Evolutionary conservation across 2,113 vertebrate genomes (phyloP).

Genomic region (Apteryx mantelli): DNA sequence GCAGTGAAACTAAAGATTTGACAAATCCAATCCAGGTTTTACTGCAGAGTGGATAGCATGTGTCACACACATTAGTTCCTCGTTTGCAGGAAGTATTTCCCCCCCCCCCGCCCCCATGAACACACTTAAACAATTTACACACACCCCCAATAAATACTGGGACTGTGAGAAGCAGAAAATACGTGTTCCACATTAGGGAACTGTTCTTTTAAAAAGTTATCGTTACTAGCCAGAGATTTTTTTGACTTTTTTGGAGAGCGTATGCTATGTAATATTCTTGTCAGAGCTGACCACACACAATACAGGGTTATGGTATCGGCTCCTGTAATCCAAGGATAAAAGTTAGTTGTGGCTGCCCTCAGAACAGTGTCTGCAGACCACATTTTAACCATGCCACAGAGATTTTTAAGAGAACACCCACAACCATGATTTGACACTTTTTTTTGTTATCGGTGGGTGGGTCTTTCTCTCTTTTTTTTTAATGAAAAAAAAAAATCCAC

Average conservation of each 20-base stretch:
- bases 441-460: not conserved
- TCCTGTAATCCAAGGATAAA: constrained; percentile 11
- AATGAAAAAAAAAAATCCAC: not conserved
- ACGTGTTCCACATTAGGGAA: constrained; percentile 10
- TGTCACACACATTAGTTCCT: not conserved
- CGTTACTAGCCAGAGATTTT: not conserved
- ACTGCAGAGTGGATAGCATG: not conserved
- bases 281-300: constrained; percentile 10
- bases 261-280: not conserved
- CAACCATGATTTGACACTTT: not conserved
- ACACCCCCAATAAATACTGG: constrained; percentile 49
- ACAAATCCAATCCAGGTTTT: not conserved
- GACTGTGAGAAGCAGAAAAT: constrained; percentile 72
- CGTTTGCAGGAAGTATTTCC: not conserved
- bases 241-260: constrained; percentile 2
- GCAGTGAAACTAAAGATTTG: not conserved
- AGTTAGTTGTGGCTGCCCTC: constrained; percentile 41
- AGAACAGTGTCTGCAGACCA: constrained; percentile 40
- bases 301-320: not conserved
- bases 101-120: not conserved
- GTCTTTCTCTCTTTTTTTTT: not conserved
- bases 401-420: constrained; percentile 35
- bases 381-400: constrained; percentile 57
- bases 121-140: not conserved
- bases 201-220: not conserved